Evolutionary conservation across 2,888 invertebrate species (phyloP).

Genomic region (Gnatocerus cornutus): DNA sequence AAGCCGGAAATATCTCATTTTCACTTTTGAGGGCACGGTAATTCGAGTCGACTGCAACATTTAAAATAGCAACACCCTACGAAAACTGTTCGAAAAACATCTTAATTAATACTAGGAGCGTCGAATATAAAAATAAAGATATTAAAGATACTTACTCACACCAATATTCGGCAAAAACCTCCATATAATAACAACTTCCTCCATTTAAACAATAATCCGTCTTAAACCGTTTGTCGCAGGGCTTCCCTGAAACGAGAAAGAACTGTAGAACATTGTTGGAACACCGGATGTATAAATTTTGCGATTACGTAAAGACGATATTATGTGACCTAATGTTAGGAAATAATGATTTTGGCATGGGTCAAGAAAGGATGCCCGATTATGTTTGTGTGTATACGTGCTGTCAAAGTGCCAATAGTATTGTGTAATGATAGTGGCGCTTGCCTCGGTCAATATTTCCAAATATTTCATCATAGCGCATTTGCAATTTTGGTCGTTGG

Average conservation of each 20-base stretch:
- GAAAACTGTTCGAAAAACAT: background rate
- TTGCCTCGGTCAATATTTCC: conserved; percentile 25
- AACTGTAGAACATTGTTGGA: background rate
- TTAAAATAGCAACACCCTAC: conserved; percentile 11
- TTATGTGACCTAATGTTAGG: conserved; percentile 45
- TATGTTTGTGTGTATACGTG: conserved; percentile 36
- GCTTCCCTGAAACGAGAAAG: conserved; percentile 55
- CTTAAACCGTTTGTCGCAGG: conserved; percentile 52
- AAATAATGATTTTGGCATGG: conserved; percentile 53
- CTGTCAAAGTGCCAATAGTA: conserved; percentile 46
- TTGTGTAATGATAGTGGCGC: conserved; percentile 46
- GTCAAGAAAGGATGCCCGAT: conserved; percentile 23
- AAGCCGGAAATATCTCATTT: conserved; percentile 4
- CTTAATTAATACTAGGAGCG: conserved; percentile 8
- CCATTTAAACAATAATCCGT: conserved; percentile 88
- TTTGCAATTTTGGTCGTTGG: conserved; percentile 20
- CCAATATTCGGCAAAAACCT: conserved; percentile 84
- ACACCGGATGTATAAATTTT: background rate
- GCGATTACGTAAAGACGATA: conserved; percentile 28
- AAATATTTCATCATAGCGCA: conserved; percentile 23
- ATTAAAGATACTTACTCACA: conserved; percentile 83
- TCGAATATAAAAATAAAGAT: conserved; percentile 38
- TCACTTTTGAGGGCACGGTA: conserved; percentile 5
- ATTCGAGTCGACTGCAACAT: conserved; percentile 12
- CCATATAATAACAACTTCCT: conserved; percentile 88